Percentiles rank a stretch among this genome's conserved stretches.
These are phyloP conservation scores for Seladonia tumulorum DNA, from an alignment of 2,888 invertebrate genomes.

Conservation along the genomic window DNA sequence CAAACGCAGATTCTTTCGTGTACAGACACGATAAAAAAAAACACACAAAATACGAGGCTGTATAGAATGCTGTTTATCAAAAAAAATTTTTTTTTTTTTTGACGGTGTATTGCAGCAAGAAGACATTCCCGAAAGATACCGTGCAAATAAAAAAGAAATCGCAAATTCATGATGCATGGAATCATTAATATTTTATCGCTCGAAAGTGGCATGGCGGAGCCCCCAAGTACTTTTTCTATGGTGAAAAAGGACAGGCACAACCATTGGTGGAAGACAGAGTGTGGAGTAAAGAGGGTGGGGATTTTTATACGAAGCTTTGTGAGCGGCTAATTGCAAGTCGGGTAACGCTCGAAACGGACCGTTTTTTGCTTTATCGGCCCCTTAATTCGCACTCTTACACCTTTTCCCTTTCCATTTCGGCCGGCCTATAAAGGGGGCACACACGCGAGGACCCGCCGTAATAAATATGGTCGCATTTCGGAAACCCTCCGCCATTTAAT, in stretches of 20 bases:
- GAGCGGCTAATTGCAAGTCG: conserved; percentile 25
- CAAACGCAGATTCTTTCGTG: not conserved
- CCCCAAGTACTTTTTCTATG: not conserved
- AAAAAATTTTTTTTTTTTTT: not conserved
- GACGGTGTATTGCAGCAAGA: not conserved
- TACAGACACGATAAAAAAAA: not conserved
- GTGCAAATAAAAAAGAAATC: not conserved
- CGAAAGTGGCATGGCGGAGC: not conserved
- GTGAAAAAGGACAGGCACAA: not conserved
- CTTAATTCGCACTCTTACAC: conserved; percentile 29
- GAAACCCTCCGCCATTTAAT: conserved; percentile 81
- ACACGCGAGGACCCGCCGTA: conserved; percentile 73
- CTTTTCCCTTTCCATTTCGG: not conserved
- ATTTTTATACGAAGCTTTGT: conserved; percentile 12
- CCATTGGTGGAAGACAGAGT: not conserved
- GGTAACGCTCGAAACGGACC: conserved; percentile 28
- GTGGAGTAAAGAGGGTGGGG: not conserved
- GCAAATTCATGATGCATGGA: not conserved
- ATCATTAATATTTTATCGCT: conserved; percentile 21
- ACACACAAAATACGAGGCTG: not conserved
- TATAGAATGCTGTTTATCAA: not conserved
- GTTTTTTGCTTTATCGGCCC: conserved; percentile 22
- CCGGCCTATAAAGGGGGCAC: conserved; percentile 26
- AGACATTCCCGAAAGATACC: not conserved
- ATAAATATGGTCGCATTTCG: conserved; percentile 81